Conservation (phyloP, 2,797 vertebrate genomes). For the Silurus aristotelis region DNA sequence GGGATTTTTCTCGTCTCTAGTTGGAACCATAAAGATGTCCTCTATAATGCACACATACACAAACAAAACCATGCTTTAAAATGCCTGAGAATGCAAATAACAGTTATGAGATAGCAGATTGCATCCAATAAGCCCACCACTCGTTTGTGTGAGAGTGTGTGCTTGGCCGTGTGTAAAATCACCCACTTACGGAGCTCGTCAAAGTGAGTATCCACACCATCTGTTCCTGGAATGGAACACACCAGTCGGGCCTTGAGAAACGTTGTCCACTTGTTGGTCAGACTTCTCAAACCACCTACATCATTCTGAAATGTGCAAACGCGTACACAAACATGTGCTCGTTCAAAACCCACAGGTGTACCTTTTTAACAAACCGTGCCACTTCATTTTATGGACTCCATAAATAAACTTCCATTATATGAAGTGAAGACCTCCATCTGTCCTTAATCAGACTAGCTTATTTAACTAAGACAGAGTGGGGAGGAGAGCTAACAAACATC, state of each 20-base stretch:
- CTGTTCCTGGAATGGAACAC: slow-evolving; percentile 91
- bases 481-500: slow-evolving; percentile 34
- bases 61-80: slow-evolving; percentile 17
- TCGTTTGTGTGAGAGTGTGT: not conserved
- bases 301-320: slow-evolving; percentile 85
- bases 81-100: not conserved
- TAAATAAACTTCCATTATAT: slow-evolving; percentile 33
- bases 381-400: slow-evolving; percentile 43
- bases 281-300: slow-evolving; percentile 91
- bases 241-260: slow-evolving; percentile 94
- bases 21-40: slow-evolving; percentile 92
- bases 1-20: slow-evolving; percentile 90
- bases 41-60: slow-evolving; percentile 72
- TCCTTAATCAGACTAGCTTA: slow-evolving; percentile 45
- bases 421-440: slow-evolving; percentile 43
- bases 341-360: slow-evolving; percentile 8
- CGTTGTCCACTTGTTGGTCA: slow-evolving; percentile 99
- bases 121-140: not conserved
- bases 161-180: not conserved
- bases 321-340: slow-evolving; percentile 23
- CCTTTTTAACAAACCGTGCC: slow-evolving; percentile 19
- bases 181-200: slow-evolving; percentile 92
- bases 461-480: slow-evolving; percentile 42
- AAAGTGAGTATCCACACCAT: slow-evolving; percentile 94
- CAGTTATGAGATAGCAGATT: not conserved